Base-by-base conservation (phyloP, 2,888 invertebrate genomes). In the Zygaena filipendulae region DNA sequence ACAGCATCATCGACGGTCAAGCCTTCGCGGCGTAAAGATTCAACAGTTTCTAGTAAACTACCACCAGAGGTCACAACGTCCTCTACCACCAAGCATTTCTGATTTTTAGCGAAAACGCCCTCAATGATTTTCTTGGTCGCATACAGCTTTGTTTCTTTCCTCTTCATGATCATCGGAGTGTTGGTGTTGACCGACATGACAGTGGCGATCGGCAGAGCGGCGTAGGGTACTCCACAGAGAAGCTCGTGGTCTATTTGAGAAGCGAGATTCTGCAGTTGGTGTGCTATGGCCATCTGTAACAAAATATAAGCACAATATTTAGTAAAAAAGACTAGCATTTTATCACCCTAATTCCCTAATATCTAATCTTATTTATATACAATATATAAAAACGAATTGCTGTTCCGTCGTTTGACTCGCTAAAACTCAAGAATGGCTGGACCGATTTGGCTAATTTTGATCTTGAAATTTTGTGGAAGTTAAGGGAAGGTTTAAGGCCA, bases 201-300 rank as follows among this genome's bases (percentile, higher is more conserved):
- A 0, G 96, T 91, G 1, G 97, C 94, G 31, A 98, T 84, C 0
- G 98, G 97, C 8, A 99, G 72, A 2, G 98, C 98, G 5, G 97
- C 97, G 56, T 98, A 98, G 0, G 99, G 98, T 0, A 97, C 97
- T 8, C 97, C 97, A 62, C 97, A 97, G n/a, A 97, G 74, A 30
- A 90, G 83, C 40, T 90, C 85, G 42, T 84, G 80, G 21, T 52
- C 35, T 36, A 70, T 60, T 37, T 55, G 56, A 1, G 46, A 43
- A 2, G 74, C 59, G 13, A 75, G 35, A 4, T 46, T 47, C 32
- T 67, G 55, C 12, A 77, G 45, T 29, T 68, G 64, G 29, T 52
- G 40, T 2, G 68, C 55, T 26, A 75, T 59, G 14, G 71, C 60
- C 45, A 57, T 49, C 75, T 75, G 63, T 33, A 46, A 57, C 36